Evolutionary conservation across 1,140 invertebrate genomes (phyloP), one percentile per base, ranked within the genome.

Genomic region (Drosophila nebulosa): DNA sequence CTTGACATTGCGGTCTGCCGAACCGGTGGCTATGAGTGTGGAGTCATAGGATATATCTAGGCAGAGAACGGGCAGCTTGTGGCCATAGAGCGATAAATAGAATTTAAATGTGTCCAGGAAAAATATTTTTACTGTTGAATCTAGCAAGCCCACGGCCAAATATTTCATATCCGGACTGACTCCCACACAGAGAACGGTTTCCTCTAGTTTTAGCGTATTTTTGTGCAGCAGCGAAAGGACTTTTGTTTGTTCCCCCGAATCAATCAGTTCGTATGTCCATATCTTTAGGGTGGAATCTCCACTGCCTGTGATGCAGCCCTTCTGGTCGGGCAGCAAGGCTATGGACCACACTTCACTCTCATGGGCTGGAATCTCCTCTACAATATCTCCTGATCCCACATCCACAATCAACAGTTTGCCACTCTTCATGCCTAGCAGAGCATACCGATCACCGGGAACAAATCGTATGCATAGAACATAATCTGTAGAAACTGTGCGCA

Each of bases 71-170:
- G 99, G 98, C 42, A 99, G 92, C 90, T 98, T 98, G 92, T 99
- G 99, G 0, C 99, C 98, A 90, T 99, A 99, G 0, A 99, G 93
- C 0, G 97, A 97, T 18, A 99, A 88, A 91, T 98, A 99, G 91
- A 99, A 98, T 96, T 99, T 99, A 62, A 99, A 95, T 16, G 96
- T 96, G 89, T 99, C 98, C 10, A 96, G 83, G 90, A 98, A 99
- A 91, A 98, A 99, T 71, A 99, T 95, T 92, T 99, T 98, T 0
- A 99, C 96, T 12, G 98, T 99, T 12, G 94, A 96, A 92, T 99
- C 98, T 2, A 99, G 91, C 10, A 99, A 92, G 1, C 97, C 95
- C 24, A 97, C 97, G 4, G 98, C 98, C 14, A 99, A 90, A 75
- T 98, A 96, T 92, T 95, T 96, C 71, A 94, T 95, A 91, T 99